These are phyloP conservation scores for Acanthoscelides obtectus DNA, from an alignment of 2,888 invertebrate species.

Conservation along the genomic window DNA sequence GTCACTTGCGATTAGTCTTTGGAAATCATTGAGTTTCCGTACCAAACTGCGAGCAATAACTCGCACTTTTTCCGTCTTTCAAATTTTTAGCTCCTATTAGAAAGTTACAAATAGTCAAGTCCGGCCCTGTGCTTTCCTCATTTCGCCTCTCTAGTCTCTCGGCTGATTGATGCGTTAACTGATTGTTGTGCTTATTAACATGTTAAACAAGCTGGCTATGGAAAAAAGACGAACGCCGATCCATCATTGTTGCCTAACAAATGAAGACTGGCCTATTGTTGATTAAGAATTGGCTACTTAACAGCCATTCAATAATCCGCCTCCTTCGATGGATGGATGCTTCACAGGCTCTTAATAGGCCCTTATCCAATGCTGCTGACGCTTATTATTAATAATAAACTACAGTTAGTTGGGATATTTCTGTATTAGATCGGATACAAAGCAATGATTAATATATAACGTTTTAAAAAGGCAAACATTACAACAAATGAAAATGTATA, in stretches of 20 bases:
- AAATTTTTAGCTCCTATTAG: too few relatives aligned
- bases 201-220: conserved; percentile 43
- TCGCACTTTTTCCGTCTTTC: too few relatives aligned
- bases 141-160: conserved; percentile 16
- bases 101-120: not conserved
- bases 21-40: too few relatives aligned
- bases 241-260: conserved; percentile 43
- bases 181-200: conserved; percentile 49
- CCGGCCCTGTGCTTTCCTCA: conserved; percentile 8
- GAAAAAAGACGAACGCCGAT: conserved; percentile 29
- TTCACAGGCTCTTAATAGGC: not conserved
- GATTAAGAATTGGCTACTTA: conserved; percentile 43
- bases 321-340: not conserved
- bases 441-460: too few relatives aligned
- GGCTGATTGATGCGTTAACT: conserved; percentile 47
- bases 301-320: conserved; percentile 26
- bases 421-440: not conserved
- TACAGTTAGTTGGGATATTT: not conserved
- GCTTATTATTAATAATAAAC: not conserved
- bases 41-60: too few relatives aligned
- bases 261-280: conserved; percentile 41
- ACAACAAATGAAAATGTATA: too few relatives aligned
- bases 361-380: not conserved
- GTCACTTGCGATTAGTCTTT: too few relatives aligned
- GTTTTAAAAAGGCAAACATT: too few relatives aligned